Evolutionary conservation across 1,140 invertebrate species (phyloP), one percentile per base, ranked within the genome.

Genomic region (Oscheius sp.): DNA sequence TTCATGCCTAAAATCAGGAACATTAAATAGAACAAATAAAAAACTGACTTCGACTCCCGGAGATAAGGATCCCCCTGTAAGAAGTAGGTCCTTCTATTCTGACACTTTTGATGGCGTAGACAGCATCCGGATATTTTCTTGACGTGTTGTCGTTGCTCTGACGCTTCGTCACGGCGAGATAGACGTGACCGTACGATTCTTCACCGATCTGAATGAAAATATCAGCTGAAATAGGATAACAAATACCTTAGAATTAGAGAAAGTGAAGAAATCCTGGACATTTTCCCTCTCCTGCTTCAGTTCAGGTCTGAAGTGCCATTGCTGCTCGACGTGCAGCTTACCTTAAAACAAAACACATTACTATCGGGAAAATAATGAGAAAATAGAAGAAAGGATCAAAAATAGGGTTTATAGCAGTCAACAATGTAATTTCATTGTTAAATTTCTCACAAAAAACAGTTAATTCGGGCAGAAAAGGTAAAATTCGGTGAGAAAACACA

Each of bases 161-260:
- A 83, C 91, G 89, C 88, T 94, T 94, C 81, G 90, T 88, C 78
- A 91, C 89, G 26, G 93, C 93, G 87, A 97, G 97, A 85, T 96
- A 98, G 13, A 99, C 97, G 87, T 98, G 95, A 10, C 97, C 97
- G 84, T 99, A 99, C 29, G 97, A 99, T 61, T 97, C 97, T 81
- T 95, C 88, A 20, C 97, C 97, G 36, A 81, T 76, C 74, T 80
- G 31, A 26, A 32, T 15, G 13, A 20, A 23, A 59, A 23, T 23
- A 59, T 15, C n/a, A 34, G 61, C 15, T n/a, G 26, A 42, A 13
- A 32, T 36, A 63, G 35, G 35, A 18, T n/a, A 63, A 63, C 35
- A 7, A n/a, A 29, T n/a, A 32, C 31, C 32, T 13, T 38, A 63
- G 95, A 89, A 99, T 99, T 85, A 94, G 97, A 2, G 85, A 93